Evolutionary conservation across 2,888 invertebrate species (phyloP).

Genomic region (Patella caerulea): DNA sequence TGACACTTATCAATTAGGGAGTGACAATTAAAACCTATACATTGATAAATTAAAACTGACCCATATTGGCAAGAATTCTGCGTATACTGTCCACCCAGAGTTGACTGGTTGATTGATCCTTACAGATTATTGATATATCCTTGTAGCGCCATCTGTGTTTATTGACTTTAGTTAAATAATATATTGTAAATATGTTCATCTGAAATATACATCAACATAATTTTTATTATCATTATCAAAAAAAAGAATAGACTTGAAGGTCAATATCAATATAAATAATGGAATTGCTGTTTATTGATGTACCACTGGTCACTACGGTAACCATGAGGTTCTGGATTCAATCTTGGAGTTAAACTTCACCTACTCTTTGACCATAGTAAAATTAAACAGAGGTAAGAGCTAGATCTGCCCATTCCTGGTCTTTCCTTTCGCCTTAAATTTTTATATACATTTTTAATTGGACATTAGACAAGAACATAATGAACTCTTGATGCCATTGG

Average conservation of each 20-base stretch:
- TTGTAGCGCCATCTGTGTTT: slow-evolving; percentile 64
- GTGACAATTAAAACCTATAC: no score
- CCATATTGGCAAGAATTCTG: slow-evolving; percentile 63
- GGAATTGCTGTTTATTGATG: background rate
- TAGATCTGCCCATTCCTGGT: no score
- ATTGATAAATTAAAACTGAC: slow-evolving; percentile 39
- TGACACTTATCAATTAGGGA: no score
- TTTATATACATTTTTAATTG: no score
- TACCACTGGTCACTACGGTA: background rate
- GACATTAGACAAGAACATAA: no score
- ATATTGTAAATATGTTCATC: slow-evolving; percentile 56
- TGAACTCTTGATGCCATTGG: no score
- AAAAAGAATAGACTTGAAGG: background rate
- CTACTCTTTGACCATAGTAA: background rate
- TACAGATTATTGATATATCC: slow-evolving; percentile 57
- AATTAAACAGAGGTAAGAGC: no score
- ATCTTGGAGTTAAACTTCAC: background rate
- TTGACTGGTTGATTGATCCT: slow-evolving; percentile 65
- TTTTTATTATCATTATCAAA: slow-evolving; percentile 8
- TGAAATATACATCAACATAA: slow-evolving; percentile 28
- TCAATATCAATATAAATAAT: background rate
- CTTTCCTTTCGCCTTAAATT: no score
- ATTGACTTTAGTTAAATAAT: slow-evolving; percentile 51
- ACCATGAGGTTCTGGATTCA: background rate
- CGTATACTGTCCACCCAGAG: slow-evolving; percentile 64